phyloP scores from a whole-genome alignment of 23 tunicate species.

The Halocynthia aurantium region DNA sequence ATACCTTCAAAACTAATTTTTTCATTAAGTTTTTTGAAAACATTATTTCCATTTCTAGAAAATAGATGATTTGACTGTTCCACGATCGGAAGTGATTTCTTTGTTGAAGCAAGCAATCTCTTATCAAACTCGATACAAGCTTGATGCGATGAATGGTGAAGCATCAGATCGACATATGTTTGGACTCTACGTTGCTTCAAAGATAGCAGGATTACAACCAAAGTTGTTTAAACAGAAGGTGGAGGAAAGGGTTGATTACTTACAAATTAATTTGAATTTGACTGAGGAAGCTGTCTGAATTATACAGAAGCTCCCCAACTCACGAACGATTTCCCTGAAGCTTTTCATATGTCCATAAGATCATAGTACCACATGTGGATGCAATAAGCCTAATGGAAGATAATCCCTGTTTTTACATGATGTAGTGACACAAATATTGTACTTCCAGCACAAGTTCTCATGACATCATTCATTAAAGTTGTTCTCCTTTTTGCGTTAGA shows the following conservation, averaged over 20 bases:
- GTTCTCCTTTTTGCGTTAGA: no score
- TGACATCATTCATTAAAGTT: no score
- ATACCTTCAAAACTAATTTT: no score
- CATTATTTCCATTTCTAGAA: constrained; percentile 29
- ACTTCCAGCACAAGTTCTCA: no score
- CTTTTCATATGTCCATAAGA: no score
- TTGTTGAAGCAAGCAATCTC: constrained; percentile 57
- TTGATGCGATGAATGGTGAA: constrained; percentile 85
- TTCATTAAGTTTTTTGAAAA: no score
- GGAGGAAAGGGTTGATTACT: neutral
- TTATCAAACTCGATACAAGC: constrained; percentile 68
- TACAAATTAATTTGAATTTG: neutral
- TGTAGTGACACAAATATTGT: no score
- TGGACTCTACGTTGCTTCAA: constrained; percentile 66
- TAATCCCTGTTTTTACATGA: no score
- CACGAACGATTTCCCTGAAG: no score
- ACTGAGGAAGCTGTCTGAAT: neutral
- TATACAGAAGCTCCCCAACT: no score
- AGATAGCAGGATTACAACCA: constrained; percentile 65
- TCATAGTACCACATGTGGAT: no score
- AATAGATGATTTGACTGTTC: constrained; percentile 41
- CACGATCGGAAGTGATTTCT: constrained; percentile 23
- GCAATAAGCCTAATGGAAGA: no score
- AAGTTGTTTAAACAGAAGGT: constrained; percentile 68
- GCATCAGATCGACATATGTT: constrained; percentile 84